Base-by-base conservation (phyloP, 2,113 vertebrate species). In the Leuciscus idus region DNA sequence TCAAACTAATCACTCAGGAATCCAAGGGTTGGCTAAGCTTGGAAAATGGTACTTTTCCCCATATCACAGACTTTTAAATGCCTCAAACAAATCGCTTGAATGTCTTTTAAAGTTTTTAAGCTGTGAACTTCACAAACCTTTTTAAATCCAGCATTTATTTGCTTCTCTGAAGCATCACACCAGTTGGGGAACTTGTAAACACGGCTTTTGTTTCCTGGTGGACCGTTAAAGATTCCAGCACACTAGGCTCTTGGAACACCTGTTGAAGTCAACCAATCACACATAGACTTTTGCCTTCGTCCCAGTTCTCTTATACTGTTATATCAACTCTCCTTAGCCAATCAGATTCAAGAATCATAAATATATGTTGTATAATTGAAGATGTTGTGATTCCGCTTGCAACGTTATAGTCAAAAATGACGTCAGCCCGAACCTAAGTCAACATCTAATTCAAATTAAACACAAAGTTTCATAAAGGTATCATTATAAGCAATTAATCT, bases 401-500 rank as follows among this genome's bases (percentile, higher is more conserved):
- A 50, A 28, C 55, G 13, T 76, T 64, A 77, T 52, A 36, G 59
- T 52, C 33, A 75, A 68, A 72, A 48, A 81, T 83, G 52, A 85
- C 10, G 2, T n/a, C 9, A 39, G 55, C 33, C 30, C 23, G 11
- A 61, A 81, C 50, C 33, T 57, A 61, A 36, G 84, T 81, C 52
- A 52, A 82, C 68, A 81, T 62, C 55, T 52, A 61, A 36, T 30
- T 55, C 21, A 70, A 70, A 21, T 73, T 59, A 52, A 46, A 81
- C 12, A 28, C 43, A 13, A 61, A 81, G 55, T 77, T 36, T 70
- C 36, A 50, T 36, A 72, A 86, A 83, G 57, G 55, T 68, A 88
- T 76, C 26, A 79, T 76, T 75, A 61, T 9, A 68, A 75, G 79
- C 26, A 88, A 86, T 59, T 80, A 75, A 76, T 88, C 87, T 73